A percentile compares a stretch with the other conserved stretches of the same genome.
Evolutionary conservation across 2,797 vertebrate genomes (phyloP).

Genomic region (Sebastes cheni): DNA sequence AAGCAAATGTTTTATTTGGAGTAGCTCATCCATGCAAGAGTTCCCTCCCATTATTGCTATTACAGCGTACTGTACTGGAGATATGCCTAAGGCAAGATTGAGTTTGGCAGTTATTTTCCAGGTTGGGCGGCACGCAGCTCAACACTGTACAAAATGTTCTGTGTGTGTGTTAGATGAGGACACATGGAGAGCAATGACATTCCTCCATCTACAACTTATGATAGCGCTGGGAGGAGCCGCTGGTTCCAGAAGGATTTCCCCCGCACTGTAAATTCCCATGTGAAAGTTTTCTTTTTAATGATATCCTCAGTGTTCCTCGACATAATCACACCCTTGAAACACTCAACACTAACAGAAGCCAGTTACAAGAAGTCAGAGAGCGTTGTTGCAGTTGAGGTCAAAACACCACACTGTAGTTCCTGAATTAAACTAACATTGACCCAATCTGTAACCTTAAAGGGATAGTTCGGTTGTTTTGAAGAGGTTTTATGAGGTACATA

Average conservation of each 20-base stretch:
- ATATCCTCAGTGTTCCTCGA: slow-evolving; percentile 27
- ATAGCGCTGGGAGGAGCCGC: slow-evolving; percentile 24
- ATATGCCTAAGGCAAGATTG: slow-evolving; percentile 39
- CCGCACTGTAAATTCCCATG: slow-evolving; percentile 17
- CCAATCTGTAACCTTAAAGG: neutral
- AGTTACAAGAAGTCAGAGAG: neutral
- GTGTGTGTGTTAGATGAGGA: neutral
- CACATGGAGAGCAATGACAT: neutral
- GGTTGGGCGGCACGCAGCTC: slow-evolving; percentile 20
- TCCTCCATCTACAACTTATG: neutral
- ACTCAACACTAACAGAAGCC: neutral
- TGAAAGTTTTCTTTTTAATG: slow-evolving; percentile 32
- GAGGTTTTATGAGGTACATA: neutral
- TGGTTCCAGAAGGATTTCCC: slow-evolving; percentile 6
- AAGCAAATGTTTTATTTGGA: slow-evolving; percentile 35
- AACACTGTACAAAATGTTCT: slow-evolving; percentile 60
- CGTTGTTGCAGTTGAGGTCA: neutral
- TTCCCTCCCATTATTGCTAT: slow-evolving; percentile 29
- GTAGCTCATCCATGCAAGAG: slow-evolving; percentile 38
- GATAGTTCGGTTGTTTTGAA: neutral
- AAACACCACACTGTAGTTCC: neutral
- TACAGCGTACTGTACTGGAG: neutral
- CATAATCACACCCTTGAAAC: slow-evolving; percentile 35
- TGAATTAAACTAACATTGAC: neutral
- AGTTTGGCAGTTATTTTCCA: slow-evolving; percentile 41